phyloP scores from a whole-genome alignment of 1,140 invertebrate genomes.

The Pseudomyrmex cubaensis region DNA sequence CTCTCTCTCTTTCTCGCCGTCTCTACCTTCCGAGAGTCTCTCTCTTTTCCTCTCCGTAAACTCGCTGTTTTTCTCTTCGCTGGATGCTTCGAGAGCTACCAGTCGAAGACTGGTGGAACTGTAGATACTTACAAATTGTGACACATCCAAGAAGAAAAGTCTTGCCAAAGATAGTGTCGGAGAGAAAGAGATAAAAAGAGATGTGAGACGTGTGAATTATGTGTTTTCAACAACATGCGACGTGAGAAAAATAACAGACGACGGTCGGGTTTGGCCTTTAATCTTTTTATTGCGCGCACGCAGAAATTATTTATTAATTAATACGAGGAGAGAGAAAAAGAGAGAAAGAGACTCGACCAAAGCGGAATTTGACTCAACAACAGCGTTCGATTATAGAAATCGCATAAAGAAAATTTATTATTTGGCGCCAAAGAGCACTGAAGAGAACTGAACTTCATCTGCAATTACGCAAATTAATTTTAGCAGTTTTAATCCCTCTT shows the following conservation, averaged over 20 bases:
- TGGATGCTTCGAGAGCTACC: conserved; percentile 38
- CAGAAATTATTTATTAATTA: conserved; percentile 68
- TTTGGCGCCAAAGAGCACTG: conserved; percentile 16
- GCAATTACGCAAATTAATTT: conserved; percentile 81
- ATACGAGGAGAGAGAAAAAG: conserved; percentile 63
- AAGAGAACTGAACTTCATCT: conserved; percentile 64
- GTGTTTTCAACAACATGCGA: neutral
- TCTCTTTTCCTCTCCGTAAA: neutral
- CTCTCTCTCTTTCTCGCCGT: neutral
- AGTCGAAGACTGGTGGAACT: conserved; percentile 26
- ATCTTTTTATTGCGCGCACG: neutral
- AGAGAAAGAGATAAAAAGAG: neutral
- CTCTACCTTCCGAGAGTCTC: neutral
- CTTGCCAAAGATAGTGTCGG: conserved; percentile 18
- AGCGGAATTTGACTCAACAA: conserved; percentile 55
- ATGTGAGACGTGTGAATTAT: conserved; percentile 14
- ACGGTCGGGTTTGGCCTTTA: neutral
- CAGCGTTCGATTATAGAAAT: conserved; percentile 34
- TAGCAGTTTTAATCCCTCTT: conserved; percentile 77
- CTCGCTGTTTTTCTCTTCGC: conserved; percentile 41
- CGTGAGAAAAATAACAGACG: conserved; percentile 36
- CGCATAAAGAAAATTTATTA: neutral
- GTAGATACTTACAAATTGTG: conserved; percentile 66
- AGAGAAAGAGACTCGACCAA: conserved; percentile 60
- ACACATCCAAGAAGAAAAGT: conserved; percentile 27